Evolutionary conservation across 2,797 vertebrate genomes (phyloP).

Genomic region (Monodelphis domestica): DNA sequence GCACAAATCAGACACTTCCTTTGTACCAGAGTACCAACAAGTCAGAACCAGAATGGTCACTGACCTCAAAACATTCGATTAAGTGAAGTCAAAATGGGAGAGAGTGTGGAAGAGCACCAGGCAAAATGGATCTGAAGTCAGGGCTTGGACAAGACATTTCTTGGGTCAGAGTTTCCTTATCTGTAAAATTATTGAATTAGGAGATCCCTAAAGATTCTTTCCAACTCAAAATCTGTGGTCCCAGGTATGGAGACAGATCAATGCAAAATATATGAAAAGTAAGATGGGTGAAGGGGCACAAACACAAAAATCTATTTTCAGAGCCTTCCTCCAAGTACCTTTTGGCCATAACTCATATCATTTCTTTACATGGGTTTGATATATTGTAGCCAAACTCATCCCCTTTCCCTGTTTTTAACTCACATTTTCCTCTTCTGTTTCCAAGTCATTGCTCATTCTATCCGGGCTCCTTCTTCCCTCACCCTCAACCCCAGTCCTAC

Average conservation of each 20-base stretch:
- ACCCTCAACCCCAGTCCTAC: background rate
- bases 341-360: background rate
- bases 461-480: background rate
- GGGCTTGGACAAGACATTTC: background rate
- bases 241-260: background rate
- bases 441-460: background rate
- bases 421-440: background rate
- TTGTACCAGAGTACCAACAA: no score
- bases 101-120: background rate
- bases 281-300: background rate
- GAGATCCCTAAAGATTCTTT: background rate
- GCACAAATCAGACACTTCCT: background rate
- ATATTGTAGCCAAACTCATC: background rate
- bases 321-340: background rate
- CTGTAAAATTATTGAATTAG: background rate
- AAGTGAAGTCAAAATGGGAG: background rate
- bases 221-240: background rate
- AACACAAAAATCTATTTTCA: background rate
- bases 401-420: background rate
- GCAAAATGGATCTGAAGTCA: background rate
- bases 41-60: background rate
- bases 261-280: background rate
- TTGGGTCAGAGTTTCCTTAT: background rate
- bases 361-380: background rate
- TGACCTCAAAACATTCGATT: background rate